These are phyloP conservation scores for Lochmaea crataegi DNA, from an alignment of 2,888 invertebrate genomes.

Conservation along the genomic window DNA sequence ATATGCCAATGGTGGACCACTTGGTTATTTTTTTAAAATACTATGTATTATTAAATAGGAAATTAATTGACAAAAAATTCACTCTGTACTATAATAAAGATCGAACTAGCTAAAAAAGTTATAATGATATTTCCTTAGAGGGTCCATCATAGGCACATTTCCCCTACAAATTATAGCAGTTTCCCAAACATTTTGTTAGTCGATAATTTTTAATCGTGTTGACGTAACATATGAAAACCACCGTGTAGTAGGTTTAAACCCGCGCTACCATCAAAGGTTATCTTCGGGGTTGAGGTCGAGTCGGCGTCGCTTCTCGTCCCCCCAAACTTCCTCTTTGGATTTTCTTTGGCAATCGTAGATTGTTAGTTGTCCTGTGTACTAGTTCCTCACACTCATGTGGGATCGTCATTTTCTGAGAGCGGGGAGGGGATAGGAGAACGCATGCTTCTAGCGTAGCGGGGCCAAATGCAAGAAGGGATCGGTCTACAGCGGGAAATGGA, in stretches of 20 bases:
- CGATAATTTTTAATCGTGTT: neutral
- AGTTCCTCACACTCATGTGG: constrained; percentile 54
- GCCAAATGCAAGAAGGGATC: constrained; percentile 55
- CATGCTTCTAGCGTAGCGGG: constrained; percentile 57
- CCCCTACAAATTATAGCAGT: no score
- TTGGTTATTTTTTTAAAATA: no score
- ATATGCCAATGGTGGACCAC: no score
- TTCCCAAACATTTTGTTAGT: no score
- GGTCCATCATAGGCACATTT: no score
- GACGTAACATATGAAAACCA: constrained; percentile 13
- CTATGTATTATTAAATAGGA: no score
- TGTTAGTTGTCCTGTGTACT: constrained; percentile 50
- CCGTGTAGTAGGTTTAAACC: constrained; percentile 20
- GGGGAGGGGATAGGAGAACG: constrained; percentile 57
- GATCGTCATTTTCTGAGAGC: constrained; percentile 48
- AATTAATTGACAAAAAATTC: no score
- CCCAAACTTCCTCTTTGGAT: constrained; percentile 42
- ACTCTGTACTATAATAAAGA: no score
- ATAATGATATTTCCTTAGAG: no score
- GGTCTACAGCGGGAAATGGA: constrained; percentile 41
- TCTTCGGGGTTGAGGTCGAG: constrained; percentile 61
- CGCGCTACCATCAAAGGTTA: constrained; percentile 51
- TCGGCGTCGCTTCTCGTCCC: constrained; percentile 52
- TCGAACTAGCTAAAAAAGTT: no score
- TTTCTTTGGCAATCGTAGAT: constrained; percentile 60